These are phyloP conservation scores for Asobara japonica DNA, from an alignment of 1,140 invertebrate genomes.

Conservation along the genomic window DNA sequence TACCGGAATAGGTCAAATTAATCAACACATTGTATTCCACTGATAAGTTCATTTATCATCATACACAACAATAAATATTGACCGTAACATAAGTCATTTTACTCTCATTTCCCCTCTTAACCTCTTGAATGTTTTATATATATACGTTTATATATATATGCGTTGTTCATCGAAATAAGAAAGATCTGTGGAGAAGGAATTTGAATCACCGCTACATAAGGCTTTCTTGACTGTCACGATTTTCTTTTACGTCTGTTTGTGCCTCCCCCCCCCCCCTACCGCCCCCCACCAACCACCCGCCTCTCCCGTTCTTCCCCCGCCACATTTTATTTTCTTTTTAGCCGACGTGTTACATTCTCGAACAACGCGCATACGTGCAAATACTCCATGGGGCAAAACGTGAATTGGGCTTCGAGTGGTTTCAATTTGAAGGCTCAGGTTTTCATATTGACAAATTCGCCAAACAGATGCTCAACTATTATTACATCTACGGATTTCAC, in stretches of 20 bases:
- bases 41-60: constrained; percentile 10
- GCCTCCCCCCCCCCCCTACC: neutral
- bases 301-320: neutral
- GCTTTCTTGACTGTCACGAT: neutral
- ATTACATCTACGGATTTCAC: neutral
- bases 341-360: neutral
- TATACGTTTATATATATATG: neutral
- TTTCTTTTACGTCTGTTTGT: neutral
- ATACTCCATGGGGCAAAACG: constrained; percentile 12
- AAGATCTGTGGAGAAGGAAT: neutral
- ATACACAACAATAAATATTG: constrained; percentile 23
- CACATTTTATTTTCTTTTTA: constrained; percentile 2
- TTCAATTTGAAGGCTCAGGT: constrained; percentile 16
- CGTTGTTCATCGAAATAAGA: constrained; percentile 5
- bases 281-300: too few relatives aligned
- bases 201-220: neutral
- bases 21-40: neutral
- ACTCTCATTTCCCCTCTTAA: neutral
- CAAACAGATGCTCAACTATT: constrained; percentile 4
- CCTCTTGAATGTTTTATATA: neutral
- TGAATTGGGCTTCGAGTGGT: constrained; percentile 16
- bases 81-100: constrained; percentile 13
- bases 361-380: constrained; percentile 19
- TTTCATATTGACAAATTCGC: neutral
- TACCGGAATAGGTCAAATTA: neutral